Evolutionary conservation across 2,888 invertebrate species (phyloP).

Genomic region (Amiota mariae): DNA sequence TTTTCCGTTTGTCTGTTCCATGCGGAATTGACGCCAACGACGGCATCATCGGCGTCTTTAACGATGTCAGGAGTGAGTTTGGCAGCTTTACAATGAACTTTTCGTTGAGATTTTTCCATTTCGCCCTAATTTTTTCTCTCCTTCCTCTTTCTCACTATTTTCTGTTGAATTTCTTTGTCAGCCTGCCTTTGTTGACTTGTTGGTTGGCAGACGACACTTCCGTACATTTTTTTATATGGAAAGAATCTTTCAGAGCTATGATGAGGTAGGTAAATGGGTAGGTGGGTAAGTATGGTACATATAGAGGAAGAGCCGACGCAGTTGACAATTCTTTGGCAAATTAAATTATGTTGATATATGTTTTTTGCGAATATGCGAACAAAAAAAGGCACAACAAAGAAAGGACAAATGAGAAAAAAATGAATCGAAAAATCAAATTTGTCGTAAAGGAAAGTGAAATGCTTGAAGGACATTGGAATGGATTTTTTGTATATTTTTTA

Average conservation of each 20-base stretch:
- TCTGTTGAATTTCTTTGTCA: neutral
- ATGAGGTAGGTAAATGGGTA: too few species aligned
- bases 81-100: constrained; percentile 25
- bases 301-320: neutral
- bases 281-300: too few species aligned
- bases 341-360: constrained; percentile 29
- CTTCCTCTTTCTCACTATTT: constrained; percentile 2
- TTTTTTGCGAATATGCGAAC: constrained; percentile 2
- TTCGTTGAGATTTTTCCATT: neutral
- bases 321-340: constrained; percentile 28
- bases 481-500: neutral
- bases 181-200: constrained; percentile 25
- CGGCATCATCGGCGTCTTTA: neutral
- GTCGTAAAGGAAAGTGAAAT: constrained; percentile 24
- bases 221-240: neutral
- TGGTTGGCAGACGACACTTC: constrained; percentile 6
- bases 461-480: constrained; percentile 23
- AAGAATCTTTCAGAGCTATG: too few species aligned
- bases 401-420: constrained; percentile 2
- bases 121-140: neutral
- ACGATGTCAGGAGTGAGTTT: neutral
- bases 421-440: constrained; percentile 26
- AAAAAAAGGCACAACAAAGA: neutral
- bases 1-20: constrained; percentile 18
- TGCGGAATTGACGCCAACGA: neutral